Conservation (phyloP, 1,140 invertebrate genomes). For the Pemphigus obesinymphae region DNA sequence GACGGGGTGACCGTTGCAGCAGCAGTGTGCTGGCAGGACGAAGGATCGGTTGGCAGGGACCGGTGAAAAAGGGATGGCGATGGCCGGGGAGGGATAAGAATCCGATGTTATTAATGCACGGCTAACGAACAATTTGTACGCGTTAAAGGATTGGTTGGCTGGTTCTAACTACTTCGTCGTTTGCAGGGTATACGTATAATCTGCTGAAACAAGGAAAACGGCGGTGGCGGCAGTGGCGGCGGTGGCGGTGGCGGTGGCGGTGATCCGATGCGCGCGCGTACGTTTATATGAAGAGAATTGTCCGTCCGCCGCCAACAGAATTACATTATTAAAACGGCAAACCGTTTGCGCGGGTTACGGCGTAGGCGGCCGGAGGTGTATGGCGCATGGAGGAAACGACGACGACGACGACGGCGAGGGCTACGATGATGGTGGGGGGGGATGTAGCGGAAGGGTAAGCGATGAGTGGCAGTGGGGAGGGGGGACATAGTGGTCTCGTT, state of each 20-base stretch:
- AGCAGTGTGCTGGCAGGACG: background rate
- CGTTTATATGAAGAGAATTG: background rate
- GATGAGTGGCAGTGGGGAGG: background rate
- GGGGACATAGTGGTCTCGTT: conserved; percentile 22
- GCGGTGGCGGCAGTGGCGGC: background rate
- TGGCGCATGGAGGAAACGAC: background rate
- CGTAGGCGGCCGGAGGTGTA: background rate
- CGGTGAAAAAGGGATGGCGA: background rate
- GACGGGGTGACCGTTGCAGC: background rate
- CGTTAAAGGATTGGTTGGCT: conserved; percentile 35
- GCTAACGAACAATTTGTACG: conserved; percentile 41
- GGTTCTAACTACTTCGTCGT: conserved; percentile 29
- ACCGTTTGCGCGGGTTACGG: background rate
- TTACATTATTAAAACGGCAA: conserved; percentile 41
- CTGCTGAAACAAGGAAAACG: conserved; percentile 32
- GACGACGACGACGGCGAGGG: background rate
- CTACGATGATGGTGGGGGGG: background rate
- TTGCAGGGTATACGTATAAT: conserved; percentile 28
- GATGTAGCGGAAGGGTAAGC: background rate
- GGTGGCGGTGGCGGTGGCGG: background rate
- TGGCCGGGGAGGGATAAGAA: background rate
- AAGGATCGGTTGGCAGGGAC: too few relatives aligned
- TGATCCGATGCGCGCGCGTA: background rate
- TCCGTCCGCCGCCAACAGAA: background rate
- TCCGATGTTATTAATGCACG: conserved; percentile 39